Evolutionary conservation across 64 coral and sea anemone species (phyloP), one percentile per base, ranked within the genome.

Genomic region (Platygyra sinensis): DNA sequence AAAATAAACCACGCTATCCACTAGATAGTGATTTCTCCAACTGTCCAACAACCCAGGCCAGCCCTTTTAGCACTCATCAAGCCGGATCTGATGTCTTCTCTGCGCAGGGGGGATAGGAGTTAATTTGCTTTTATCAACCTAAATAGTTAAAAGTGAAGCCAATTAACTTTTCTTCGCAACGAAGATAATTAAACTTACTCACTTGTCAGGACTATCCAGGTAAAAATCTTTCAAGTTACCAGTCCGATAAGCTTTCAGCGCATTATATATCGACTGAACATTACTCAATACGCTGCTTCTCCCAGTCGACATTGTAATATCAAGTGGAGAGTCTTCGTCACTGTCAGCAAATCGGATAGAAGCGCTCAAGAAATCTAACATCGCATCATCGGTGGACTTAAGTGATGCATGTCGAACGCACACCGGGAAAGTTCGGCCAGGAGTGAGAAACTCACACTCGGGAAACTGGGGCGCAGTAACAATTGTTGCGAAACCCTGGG

Each of bases 351-450:
- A 87, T 86, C 80, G 91, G 20, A 98, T 80, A 0, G 96, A 62
- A 5, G 96, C 96, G 20, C 86, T 67, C 83, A 85, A 74, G 18
- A 89, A 89, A 39, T 94, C 86, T 39, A 82, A 86, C 63, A 17
- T 80, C 22, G 86, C 92, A 59, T 98, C 89, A 19, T 98, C 89
- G 0, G 79, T 77, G 27, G 5, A 59, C 3, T 71, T 14, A 2
- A 89, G 17, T 77, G 77, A 92, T 17, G 96, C 63, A 76, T 98
- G 96, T 62, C 96, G 96, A 67, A 98, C 86, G 16, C 96, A 90
- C 62, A 98, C 52, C 16, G 63, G 65, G 19, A 94, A 98, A 11
- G 92, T 86, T 51, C 30, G 61, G 8, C 89, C 89, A 20, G 96
- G 77, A 27, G 93, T 89, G 39, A 98, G 92, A 28, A 98, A 98